phyloP scores from a whole-genome alignment of 2,888 invertebrate species.

The Watsonalla cultraria region DNA sequence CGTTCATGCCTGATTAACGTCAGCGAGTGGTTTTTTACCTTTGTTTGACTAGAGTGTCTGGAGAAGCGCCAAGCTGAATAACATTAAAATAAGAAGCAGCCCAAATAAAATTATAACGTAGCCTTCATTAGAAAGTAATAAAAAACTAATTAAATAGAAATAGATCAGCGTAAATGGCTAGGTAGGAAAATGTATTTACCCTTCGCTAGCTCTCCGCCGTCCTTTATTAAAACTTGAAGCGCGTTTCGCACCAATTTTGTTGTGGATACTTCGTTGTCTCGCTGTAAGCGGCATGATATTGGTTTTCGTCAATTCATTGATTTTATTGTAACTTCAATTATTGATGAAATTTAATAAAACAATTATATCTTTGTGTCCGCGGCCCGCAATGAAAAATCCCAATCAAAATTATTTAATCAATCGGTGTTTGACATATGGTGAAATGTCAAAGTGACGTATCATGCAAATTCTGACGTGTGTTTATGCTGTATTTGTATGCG shows the following conservation, averaged over 20 bases:
- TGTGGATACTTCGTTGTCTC: constrained; percentile 66
- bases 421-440: too few relatives aligned
- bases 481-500: too few relatives aligned
- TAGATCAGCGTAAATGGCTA: background rate
- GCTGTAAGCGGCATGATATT: constrained; percentile 61
- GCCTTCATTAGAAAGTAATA: constrained; percentile 9
- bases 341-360: background rate
- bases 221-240: constrained; percentile 59
- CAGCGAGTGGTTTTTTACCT: constrained; percentile 38
- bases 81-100: constrained; percentile 21
- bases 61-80: constrained; percentile 43
- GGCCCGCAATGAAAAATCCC: too few relatives aligned
- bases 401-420: too few relatives aligned
- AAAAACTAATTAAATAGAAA: constrained; percentile 3
- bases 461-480: too few relatives aligned
- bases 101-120: constrained; percentile 8
- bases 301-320: constrained; percentile 6
- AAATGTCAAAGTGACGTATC: too few relatives aligned
- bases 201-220: constrained; percentile 57
- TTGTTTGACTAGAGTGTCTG: constrained; percentile 34
- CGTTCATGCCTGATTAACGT: constrained; percentile 29
- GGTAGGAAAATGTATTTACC: constrained; percentile 34
- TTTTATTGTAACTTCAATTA: background rate
- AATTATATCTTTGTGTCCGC: too few relatives aligned
- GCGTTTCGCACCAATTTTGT: constrained; percentile 66